Evolutionary conservation across 2,113 vertebrate genomes (phyloP), one percentile per base, ranked within the genome.

Genomic region (Brachypteracias leptosomus): DNA sequence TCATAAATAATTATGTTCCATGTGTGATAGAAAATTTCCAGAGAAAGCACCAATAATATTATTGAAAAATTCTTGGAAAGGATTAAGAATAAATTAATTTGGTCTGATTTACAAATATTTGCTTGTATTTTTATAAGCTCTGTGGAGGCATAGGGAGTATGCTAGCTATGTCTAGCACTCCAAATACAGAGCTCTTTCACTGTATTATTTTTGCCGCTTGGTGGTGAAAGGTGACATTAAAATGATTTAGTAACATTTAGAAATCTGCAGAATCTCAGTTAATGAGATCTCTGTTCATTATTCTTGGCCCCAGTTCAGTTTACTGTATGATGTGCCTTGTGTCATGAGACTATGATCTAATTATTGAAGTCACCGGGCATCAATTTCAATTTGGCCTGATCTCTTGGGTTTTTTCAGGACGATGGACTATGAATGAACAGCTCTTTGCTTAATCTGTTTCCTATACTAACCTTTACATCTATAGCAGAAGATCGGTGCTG

Each of bases 201-300:
- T 86, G 44, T 93, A 93, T 93, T 95, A 84, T 93, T 95, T 96
- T 91, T 95, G 82, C 88, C 76, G 93, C 72, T 96, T 72, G 71
- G 74, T 94, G 76, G 85, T 93, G 88, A 97, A n/a, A 78, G 55
- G 16, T 8, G n/a, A 85, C 82, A 88, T 92, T 90, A 91, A 96
- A 93, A 93, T 88, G 88, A 94, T 94, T 90, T 89, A 94, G 22
- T 88, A 90, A 90, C 93, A 90, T 90, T 93, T 95, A 96, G 88
- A 83, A 89, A 74, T 82, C 73, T 90, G 79, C 38, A 96, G 72
- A 67, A 90, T 90, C 71, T 88, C 52, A 86, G 42, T 84, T 96
- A 95, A 94, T 95, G 88, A 94, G 78, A 63, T 88, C 63, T 88
- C 72, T 91, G 78, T 86, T 96, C 91, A 83, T 90, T 94, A 86